Conservation (phyloP, 2,113 vertebrate species). For the Bostrychus sinensis region DNA sequence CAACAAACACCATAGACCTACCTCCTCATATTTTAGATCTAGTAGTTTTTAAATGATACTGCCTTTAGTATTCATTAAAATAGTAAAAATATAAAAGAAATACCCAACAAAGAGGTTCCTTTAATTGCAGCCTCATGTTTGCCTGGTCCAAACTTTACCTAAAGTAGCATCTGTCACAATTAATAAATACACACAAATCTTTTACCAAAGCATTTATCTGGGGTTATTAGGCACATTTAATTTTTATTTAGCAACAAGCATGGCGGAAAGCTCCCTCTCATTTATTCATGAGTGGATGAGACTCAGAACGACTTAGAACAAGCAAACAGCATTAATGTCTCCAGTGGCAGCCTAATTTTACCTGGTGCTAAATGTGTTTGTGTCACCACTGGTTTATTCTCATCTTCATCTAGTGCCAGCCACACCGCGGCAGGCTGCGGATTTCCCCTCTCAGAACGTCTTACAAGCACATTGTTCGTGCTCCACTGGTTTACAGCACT, state of each 20-base stretch:
- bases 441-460: conserved; percentile 24
- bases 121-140: no score
- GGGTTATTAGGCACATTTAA: neutral
- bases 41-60: no score
- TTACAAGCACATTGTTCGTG: conserved; percentile 36
- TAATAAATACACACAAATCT: no score
- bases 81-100: no score
- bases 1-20: no score
- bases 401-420: conserved; percentile 13
- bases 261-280: neutral
- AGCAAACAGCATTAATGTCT: conserved; percentile 43
- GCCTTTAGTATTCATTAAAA: no score
- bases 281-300: conserved; percentile 3
- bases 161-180: no score
- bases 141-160: no score
- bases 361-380: conserved; percentile 41
- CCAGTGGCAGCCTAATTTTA: conserved; percentile 34
- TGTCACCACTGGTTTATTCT: conserved; percentile 49
- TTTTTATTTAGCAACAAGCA: neutral
- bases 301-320: conserved; percentile 29
- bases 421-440: conserved; percentile 10
- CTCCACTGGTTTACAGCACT: conserved; percentile 33
- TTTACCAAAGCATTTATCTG: no score
- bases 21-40: no score
- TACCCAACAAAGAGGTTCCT: no score